A percentile compares a stretch with the other conserved stretches of the same genome.
Evolutionary conservation across 2,113 vertebrate genomes (phyloP).

Genomic region (Eleginops maclovinus): DNA sequence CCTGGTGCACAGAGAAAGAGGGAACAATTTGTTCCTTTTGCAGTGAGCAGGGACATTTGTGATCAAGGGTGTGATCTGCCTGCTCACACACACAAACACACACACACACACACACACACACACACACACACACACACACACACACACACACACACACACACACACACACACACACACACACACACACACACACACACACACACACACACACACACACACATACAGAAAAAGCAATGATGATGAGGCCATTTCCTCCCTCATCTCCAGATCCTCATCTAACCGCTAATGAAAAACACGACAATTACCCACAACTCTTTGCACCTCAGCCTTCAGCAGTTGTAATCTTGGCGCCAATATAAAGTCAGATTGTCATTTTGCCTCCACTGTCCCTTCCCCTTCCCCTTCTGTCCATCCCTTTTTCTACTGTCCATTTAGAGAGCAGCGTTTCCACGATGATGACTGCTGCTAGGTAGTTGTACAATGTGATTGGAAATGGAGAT

Average conservation of each 20-base stretch:
- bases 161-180: constrained; percentile 47
- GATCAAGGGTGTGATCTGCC: constrained; percentile 68
- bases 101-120: constrained; percentile 25
- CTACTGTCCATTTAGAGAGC: constrained; percentile 42
- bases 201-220: constrained; percentile 35
- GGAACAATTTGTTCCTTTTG: constrained; percentile 83
- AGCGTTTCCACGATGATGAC: constrained; percentile 37
- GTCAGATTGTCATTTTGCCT: constrained; percentile 61
- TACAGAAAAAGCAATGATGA: constrained; percentile 70
- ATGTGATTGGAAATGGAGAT: constrained; percentile 67
- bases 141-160: constrained; percentile 13
- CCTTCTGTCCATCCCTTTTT: constrained; percentile 36
- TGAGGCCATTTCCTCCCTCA: constrained; percentile 85
- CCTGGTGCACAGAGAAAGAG: constrained; percentile 63
- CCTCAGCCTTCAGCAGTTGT: constrained; percentile 68
- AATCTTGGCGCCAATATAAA: constrained; percentile 72
- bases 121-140: constrained; percentile 28
- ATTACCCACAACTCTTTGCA: constrained; percentile 83
- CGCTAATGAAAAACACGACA: constrained; percentile 86
- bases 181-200: constrained; percentile 40
- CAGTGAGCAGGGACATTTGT: constrained; percentile 63
- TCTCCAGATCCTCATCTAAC: constrained; percentile 83
- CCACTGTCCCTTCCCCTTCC: constrained; percentile 51
- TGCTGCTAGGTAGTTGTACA: constrained; percentile 44
- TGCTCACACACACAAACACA: constrained; percentile 44